These are phyloP conservation scores for Scaptomyza cyrtandrae DNA, from an alignment of 2,888 invertebrate genomes.

Conservation along the genomic window DNA sequence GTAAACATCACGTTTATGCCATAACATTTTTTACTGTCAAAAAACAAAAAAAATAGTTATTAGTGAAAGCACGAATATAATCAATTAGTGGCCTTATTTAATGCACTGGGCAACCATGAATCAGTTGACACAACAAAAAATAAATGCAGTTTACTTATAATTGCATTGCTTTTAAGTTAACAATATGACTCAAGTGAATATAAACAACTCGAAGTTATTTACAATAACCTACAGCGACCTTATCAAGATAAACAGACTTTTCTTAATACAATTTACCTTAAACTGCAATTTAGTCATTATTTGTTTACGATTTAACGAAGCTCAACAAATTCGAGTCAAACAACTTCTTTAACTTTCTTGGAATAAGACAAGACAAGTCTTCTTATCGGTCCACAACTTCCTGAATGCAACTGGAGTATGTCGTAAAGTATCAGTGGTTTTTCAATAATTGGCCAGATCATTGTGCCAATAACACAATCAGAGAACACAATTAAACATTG, in stretches of 20 bases:
- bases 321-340: no score
- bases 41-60: not conserved
- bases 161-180: constrained; percentile 13
- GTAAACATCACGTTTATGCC: constrained; percentile 17
- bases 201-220: constrained; percentile 2
- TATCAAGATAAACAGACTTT: not conserved
- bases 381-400: not conserved
- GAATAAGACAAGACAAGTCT: not conserved
- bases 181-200: constrained; percentile 9
- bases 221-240: not conserved
- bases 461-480: constrained; percentile 13
- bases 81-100: not conserved
- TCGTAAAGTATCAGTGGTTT: not conserved
- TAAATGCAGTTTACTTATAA: constrained; percentile 22
- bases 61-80: constrained; percentile 9
- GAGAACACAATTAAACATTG: not conserved
- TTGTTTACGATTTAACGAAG: no score
- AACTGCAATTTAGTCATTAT: no score
- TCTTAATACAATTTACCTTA: not conserved
- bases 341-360: no score
- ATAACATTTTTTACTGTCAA: constrained; percentile 6
- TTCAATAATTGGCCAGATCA: not conserved
- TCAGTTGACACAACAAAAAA: constrained; percentile 11
- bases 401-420: not conserved
- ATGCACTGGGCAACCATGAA: constrained; percentile 6